These are phyloP conservation scores for Pseudomugil gertrudae DNA, from an alignment of 2,797 vertebrate species.

Conservation along the genomic window DNA sequence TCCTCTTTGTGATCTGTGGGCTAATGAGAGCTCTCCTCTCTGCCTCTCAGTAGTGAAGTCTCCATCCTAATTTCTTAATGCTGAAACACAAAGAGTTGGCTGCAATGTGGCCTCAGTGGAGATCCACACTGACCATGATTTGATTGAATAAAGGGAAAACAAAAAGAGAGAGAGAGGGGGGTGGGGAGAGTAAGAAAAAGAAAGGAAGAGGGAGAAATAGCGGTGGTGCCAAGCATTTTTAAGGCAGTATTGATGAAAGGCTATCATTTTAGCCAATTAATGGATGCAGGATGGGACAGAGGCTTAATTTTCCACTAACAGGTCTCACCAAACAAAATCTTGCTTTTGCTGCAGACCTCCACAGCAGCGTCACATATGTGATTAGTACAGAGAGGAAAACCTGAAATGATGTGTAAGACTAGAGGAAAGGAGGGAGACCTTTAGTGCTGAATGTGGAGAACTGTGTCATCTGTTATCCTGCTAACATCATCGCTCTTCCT, in stretches of 20 bases:
- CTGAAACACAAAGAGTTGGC: conserved; percentile 94
- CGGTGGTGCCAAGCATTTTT: conserved; percentile 84
- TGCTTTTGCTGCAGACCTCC: conserved; percentile 40
- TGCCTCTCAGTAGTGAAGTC: conserved; percentile 82
- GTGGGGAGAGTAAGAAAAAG: conserved; percentile 31
- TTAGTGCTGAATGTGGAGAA: conserved; percentile 41
- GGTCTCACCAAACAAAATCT: conserved; percentile 39
- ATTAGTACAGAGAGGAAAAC: conserved; percentile 52
- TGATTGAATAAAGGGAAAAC: conserved; percentile 89
- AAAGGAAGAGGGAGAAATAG: conserved; percentile 56
- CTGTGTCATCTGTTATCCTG: conserved; percentile 42
- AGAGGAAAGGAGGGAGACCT: conserved; percentile 53
- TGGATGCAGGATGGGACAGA: conserved; percentile 83
- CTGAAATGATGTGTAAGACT: conserved; percentile 40
- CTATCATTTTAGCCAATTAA: conserved; percentile 97
- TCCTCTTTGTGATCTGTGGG: conserved; percentile 88
- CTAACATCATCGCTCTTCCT: conserved; percentile 48
- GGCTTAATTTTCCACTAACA: conserved; percentile 94
- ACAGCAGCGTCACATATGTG: conserved; percentile 63
- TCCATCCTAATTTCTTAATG: conserved; percentile 93
- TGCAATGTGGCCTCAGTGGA: conserved; percentile 91
- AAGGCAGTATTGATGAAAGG: conserved; percentile 93
- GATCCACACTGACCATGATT: conserved; percentile 90
- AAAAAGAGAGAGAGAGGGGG: conserved; percentile 6
- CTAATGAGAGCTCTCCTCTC: conserved; percentile 87